Conservation (phyloP, 2,113 vertebrate genomes). For the Puffinus mauretanicus region DNA sequence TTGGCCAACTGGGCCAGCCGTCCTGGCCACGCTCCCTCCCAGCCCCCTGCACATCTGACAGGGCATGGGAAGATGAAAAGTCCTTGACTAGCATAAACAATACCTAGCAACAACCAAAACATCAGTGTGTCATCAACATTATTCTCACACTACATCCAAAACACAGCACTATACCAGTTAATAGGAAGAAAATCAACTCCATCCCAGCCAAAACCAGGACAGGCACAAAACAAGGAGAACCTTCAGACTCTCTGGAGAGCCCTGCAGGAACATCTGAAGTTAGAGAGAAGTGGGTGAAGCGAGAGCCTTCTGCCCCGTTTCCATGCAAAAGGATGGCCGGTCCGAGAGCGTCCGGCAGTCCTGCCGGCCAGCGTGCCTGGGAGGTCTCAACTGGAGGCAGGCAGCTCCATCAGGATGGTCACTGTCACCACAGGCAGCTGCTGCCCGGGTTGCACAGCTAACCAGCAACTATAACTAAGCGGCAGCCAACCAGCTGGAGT, state of each 20-base stretch:
- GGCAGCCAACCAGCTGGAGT: background rate
- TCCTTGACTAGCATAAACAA: no score
- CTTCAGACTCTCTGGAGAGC: background rate
- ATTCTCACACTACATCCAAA: no score
- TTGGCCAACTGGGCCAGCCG: no score
- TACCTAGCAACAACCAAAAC: no score
- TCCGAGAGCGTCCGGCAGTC: background rate
- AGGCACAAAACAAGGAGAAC: background rate
- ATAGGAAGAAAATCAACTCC: no score
- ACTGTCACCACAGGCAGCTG: background rate
- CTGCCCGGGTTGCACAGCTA: background rate
- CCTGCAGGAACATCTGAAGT: background rate
- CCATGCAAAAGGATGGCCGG: fast-evolving
- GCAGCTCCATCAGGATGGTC: background rate
- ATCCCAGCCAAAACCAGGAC: no score
- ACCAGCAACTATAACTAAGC: background rate
- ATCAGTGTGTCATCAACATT: no score
- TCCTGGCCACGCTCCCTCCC: no score
- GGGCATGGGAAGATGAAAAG: no score
- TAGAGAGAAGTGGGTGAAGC: background rate
- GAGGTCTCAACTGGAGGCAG: background rate
- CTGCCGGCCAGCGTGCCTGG: fast-evolving
- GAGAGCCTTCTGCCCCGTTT: background rate
- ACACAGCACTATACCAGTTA: no score
- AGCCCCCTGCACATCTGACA: no score